Percentiles rank a stretch among this genome's conserved stretches.
phyloP scores from a whole-genome alignment of 2,888 invertebrate genomes.

The Eristalis arbustorum region DNA sequence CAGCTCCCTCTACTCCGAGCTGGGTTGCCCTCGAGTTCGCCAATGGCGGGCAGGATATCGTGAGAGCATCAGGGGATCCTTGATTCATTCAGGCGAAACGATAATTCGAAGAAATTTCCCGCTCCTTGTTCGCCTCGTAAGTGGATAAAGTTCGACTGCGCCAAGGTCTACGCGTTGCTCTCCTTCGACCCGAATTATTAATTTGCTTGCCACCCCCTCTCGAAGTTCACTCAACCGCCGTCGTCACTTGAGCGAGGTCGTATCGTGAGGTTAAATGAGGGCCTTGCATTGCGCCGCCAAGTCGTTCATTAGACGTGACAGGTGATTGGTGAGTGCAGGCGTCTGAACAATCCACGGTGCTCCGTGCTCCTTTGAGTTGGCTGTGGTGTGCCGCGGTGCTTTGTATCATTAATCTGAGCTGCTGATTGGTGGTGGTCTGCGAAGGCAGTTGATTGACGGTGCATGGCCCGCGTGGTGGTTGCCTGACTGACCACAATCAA shows the following conservation, averaged over 20 bases:
- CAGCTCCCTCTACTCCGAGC: neutral
- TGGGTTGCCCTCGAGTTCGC: neutral
- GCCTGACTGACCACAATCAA: too few species aligned
- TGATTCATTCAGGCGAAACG: conserved; percentile 28
- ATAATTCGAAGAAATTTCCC: conserved; percentile 22
- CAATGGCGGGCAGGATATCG: neutral
- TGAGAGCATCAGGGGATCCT: conserved; percentile 11
- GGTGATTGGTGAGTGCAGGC: neutral
- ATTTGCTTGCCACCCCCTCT: neutral
- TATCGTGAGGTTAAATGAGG: neutral
- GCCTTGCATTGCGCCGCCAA: neutral
- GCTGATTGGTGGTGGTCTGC: neutral
- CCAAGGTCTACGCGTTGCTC: neutral
- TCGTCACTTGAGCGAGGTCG: neutral
- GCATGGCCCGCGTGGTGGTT: too few species aligned
- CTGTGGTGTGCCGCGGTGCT: neutral
- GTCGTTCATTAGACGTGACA: conserved; percentile 15
- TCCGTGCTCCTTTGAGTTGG: neutral
- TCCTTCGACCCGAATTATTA: conserved; percentile 19
- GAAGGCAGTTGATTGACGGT: too few species aligned
- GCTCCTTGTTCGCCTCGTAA: neutral
- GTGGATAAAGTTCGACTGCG: conserved; percentile 15
- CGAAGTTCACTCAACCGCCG: conserved; percentile 6
- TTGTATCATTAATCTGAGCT: neutral
- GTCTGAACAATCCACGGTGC: neutral